Evolutionary conservation across 2,888 invertebrate genomes (phyloP), one percentile per base, ranked within the genome.

Genomic region (Strigamia crassipes): DNA sequence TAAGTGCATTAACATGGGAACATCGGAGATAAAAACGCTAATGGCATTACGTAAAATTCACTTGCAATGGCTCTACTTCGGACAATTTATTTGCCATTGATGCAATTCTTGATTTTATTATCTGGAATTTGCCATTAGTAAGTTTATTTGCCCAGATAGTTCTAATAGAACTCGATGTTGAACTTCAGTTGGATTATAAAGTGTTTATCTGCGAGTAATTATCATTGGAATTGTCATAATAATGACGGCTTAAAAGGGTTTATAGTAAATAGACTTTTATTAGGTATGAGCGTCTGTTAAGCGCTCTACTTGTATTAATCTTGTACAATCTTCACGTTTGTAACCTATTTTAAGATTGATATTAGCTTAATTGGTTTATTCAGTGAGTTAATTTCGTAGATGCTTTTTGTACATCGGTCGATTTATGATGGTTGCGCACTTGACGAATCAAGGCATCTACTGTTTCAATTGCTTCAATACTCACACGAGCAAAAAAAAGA

Each of bases 401-500:
- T 66, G 12, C 31, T 66, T 66, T 66, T 27, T 66, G 66, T 66
- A 66, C 31, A 66, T 31, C 66, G 27, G 12, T 66, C 66, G 66
- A 66, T 66, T 66, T 66, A 66, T 66, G 66, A 23, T 27, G 66
- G 66, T 31, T 66, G 27, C 12, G 66, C 66, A 66, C 66, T 66
- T 66, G 66, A 66, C 66, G 66, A 66, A 66, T 66, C 66, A 66
- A 66, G 27, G 27, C 66, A 66, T 66, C 66, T 66, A 66, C 66
- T 66, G 66, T 66, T 66, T 66, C 66, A 66, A 66, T 66, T 66
- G 66, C 66, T 31, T 66, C 66, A 66, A 66, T 66, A 27, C 66
- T 27, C 66, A 66, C 66, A 10, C 12, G 10, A 61, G 61, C 61
- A 61, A 23, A 66, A 23, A 66, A 31, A 66, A 27, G 66, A 23